A percentile compares a stretch with the other conserved stretches of the same genome.
Evolutionary conservation across 2,888 invertebrate genomes (phyloP).

Genomic region (Tachina fera): DNA sequence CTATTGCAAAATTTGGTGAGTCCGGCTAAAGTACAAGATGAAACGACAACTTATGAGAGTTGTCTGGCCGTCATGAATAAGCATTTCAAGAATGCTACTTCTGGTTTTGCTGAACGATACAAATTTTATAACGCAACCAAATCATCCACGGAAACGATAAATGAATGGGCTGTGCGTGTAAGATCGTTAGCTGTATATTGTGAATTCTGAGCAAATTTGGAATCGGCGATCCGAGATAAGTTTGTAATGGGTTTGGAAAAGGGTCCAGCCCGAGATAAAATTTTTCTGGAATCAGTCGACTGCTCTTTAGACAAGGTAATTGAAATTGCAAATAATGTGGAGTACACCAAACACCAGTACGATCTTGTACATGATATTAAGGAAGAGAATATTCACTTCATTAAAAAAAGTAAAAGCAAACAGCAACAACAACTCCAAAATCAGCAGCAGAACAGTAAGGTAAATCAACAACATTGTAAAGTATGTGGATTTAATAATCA

Average conservation of each 20-base stretch:
- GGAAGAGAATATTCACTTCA: not conserved
- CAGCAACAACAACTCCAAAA: conserved; percentile 9
- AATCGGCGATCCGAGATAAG: too few species aligned
- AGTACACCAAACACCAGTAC: not conserved
- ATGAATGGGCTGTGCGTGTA: too few species aligned
- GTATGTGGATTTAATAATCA: conserved; percentile 64
- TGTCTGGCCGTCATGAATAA: too few species aligned
- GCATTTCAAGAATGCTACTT: too few species aligned
- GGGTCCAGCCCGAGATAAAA: not conserved
- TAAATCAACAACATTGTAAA: conserved; percentile 27
- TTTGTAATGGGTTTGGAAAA: not conserved
- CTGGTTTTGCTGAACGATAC: too few species aligned
- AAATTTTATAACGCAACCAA: too few species aligned
- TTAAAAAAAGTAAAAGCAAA: not conserved
- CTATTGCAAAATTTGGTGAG: too few species aligned
- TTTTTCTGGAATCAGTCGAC: not conserved
- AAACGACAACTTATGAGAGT: too few species aligned
- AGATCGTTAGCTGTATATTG: too few species aligned
- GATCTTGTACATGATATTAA: not conserved
- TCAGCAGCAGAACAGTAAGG: conserved; percentile 14
- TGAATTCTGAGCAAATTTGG: too few species aligned
- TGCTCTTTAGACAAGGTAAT: not conserved
- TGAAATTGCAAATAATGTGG: not conserved
- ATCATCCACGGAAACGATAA: too few species aligned
- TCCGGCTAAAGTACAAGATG: too few species aligned